Base-by-base conservation (phyloP, 2,888 invertebrate genomes). In the Drosophila meridiana region DNA sequence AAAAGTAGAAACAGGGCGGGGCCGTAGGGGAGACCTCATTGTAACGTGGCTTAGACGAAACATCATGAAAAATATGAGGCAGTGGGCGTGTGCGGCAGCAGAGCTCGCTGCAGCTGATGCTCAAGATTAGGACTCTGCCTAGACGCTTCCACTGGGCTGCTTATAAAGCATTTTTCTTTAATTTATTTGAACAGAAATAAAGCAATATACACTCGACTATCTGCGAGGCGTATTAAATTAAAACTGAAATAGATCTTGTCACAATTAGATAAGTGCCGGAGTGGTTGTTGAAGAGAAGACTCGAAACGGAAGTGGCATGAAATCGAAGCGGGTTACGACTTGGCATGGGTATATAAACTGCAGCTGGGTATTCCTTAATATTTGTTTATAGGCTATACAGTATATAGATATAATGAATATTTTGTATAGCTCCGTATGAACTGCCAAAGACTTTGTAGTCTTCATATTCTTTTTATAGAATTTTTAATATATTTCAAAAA, bases 71-170 rank as follows among this genome's bases (percentile, higher is more conserved):
- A 67, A 76, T 65, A 65, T 78, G 66, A 82, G 59, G 75, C 76
- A 70, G 87, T 86, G 90, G 85, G 85, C 87, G 85, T 90, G 73
- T 50, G 87, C 84, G 55, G 62, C 69, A 71, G 83, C 84, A 72
- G 53, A 38, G 13, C 36, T n/a, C 36, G 62, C 34, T 71, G 47
- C 66, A 50, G 43, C 60, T 48, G 71, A 71, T 71, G 45, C 58
- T 47, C 36, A 70, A 71, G 72, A 78, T 80, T 80, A 78, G 55
- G 57, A 45, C 69, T 65, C 65, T 48, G 63, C 14, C 62, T 28
- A 59, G 75, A 43, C 62, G 55, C 32, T 30, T 59, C 5, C 58
- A 62, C 52, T 64, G 56, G 52, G 67, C 63, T 71, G 66, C 57
- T 74, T 78, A 55, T 32, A 61, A 61, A 47, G 45, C 47, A 62